Evolutionary conservation across 2,113 vertebrate species (phyloP).

Genomic region (Chaenogobius annularis): DNA sequence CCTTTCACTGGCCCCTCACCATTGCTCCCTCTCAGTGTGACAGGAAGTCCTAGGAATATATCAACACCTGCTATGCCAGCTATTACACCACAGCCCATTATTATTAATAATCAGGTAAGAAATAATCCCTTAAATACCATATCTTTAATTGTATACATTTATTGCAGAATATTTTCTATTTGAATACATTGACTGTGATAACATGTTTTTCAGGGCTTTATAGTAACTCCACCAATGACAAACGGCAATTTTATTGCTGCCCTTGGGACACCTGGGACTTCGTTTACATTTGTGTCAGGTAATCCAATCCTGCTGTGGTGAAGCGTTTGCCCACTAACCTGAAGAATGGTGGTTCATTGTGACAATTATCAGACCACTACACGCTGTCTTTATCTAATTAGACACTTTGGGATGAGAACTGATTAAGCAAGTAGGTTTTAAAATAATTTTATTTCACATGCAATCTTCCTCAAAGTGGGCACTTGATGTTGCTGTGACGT

Average conservation of each 20-base stretch:
- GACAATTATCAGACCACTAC: too few species aligned
- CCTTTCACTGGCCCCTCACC: slow-evolving; percentile 64
- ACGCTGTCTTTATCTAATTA: too few species aligned
- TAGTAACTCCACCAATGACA: slow-evolving; percentile 79
- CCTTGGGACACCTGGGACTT: slow-evolving; percentile 79
- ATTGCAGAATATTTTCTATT: background rate
- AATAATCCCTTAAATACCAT: background rate
- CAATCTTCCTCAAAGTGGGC: too few species aligned
- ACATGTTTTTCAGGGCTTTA: slow-evolving; percentile 80
- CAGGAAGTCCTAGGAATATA: slow-evolving; percentile 63
- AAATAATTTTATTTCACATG: too few species aligned
- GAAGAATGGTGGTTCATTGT: too few species aligned
- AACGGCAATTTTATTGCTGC: slow-evolving; percentile 82
- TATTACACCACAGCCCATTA: slow-evolving; percentile 74
- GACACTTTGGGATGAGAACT: too few species aligned
- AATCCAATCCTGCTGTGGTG: slow-evolving; percentile 16
- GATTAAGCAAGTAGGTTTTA: too few species aligned
- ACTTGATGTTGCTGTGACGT: too few species aligned
- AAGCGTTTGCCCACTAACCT: too few species aligned
- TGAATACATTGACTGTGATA: background rate
- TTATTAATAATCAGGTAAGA: slow-evolving; percentile 82
- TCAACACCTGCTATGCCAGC: slow-evolving; percentile 64
- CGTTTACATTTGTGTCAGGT: slow-evolving; percentile 86
- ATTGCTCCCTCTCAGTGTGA: slow-evolving; percentile 59
- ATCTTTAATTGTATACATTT: background rate